phyloP scores from a whole-genome alignment of 2,888 invertebrate genomes.

The Spodoptera exigua region DNA sequence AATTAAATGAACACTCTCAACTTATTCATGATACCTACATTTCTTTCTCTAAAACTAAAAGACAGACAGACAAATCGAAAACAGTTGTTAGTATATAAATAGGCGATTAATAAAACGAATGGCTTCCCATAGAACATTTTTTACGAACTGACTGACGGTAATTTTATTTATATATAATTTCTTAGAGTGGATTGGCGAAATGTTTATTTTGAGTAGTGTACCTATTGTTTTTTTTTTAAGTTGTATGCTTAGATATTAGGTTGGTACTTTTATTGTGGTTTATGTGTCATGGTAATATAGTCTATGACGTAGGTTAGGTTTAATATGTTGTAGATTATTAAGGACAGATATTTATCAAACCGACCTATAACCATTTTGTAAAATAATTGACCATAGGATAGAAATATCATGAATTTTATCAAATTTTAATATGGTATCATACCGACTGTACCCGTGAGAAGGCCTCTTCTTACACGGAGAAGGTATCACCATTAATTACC shows the following conservation, averaged over 20 bases:
- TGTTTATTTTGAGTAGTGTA: background rate
- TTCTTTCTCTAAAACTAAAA: conserved; percentile 18
- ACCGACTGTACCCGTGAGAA: too few species aligned
- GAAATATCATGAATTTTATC: too few species aligned
- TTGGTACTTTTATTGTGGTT: too few species aligned
- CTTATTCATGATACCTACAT: conserved; percentile 19
- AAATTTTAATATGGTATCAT: too few species aligned
- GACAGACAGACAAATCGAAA: conserved; percentile 38
- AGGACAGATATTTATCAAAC: too few species aligned
- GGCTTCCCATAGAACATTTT: conserved; percentile 20
- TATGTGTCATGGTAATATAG: background rate
- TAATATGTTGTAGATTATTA: too few species aligned
- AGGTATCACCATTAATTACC: too few species aligned
- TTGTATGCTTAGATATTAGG: too few species aligned
- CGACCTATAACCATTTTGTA: too few species aligned
- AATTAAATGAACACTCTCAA: conserved; percentile 21
- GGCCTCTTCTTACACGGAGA: too few species aligned
- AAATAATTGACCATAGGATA: too few species aligned
- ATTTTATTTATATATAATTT: conserved; percentile 15
- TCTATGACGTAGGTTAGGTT: too few species aligned
- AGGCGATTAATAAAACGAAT: conserved; percentile 44
- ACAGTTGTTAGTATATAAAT: conserved; percentile 44
- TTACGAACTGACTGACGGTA: conserved; percentile 14
- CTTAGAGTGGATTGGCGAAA: background rate
- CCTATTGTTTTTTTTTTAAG: background rate